Evolutionary conservation across 2,888 invertebrate species (phyloP).

Genomic region (Megaustenia siamemsis): DNA sequence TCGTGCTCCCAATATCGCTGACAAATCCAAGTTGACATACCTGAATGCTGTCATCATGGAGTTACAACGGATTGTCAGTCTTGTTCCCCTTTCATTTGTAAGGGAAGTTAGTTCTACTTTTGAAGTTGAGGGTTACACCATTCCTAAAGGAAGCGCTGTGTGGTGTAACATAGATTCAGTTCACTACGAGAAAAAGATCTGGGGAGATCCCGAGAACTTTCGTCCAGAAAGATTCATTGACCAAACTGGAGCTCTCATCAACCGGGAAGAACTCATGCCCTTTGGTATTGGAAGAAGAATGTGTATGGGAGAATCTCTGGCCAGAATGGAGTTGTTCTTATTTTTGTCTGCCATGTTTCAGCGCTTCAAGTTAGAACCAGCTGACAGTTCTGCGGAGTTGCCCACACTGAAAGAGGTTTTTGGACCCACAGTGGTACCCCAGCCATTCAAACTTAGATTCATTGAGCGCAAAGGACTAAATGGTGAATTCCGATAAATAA

Average conservation of each 20-base stretch:
- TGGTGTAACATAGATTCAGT: constrained; percentile 67
- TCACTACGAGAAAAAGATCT: constrained; percentile 63
- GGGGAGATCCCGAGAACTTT: constrained; percentile 66
- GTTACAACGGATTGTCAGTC: constrained; percentile 64
- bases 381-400: background rate
- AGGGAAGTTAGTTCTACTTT: constrained; percentile 61
- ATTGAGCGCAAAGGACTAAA: background rate
- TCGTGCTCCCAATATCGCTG: constrained; percentile 57
- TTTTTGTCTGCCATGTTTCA: constrained; percentile 51
- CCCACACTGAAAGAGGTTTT: constrained; percentile 22
- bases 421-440: constrained; percentile 1
- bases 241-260: constrained; percentile 53
- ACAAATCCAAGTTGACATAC: constrained; percentile 62
- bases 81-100: constrained; percentile 62
- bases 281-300: constrained; percentile 47
- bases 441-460: constrained; percentile 35
- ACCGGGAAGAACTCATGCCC: constrained; percentile 58
- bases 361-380: constrained; percentile 50
- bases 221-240: constrained; percentile 69
- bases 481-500: too few species aligned
- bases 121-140: constrained; percentile 65
- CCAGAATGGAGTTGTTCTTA: constrained; percentile 51
- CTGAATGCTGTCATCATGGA: constrained; percentile 73
- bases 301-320: constrained; percentile 51
- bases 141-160: constrained; percentile 69